phyloP scores from a whole-genome alignment of 2,113 vertebrate species.

The Silurus glanis region DNA sequence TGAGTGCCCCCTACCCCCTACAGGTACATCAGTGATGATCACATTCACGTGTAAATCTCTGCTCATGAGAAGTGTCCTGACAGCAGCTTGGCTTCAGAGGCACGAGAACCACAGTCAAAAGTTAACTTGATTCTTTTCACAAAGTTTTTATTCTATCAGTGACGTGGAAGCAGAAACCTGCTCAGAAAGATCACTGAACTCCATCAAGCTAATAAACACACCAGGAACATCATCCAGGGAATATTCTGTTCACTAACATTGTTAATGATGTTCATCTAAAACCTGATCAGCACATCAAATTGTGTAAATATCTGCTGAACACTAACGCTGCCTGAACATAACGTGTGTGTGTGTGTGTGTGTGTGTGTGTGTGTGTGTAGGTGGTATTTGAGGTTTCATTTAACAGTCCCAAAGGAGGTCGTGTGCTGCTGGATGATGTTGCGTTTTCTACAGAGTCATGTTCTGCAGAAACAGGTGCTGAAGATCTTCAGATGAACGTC shows the following conservation, averaged over 20 bases:
- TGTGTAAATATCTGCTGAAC: too few species aligned
- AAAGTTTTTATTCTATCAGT: too few species aligned
- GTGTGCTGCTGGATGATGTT: slow-evolving; percentile 88
- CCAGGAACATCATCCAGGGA: too few species aligned
- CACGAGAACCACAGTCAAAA: neutral
- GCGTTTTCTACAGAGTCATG: slow-evolving; percentile 88
- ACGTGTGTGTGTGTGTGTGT: neutral
- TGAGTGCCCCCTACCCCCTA: slow-evolving; percentile 81
- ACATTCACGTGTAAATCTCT: neutral
- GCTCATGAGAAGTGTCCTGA: neutral
- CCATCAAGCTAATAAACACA: too few species aligned
- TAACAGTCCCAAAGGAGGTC: slow-evolving; percentile 85
- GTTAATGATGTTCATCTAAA: too few species aligned
- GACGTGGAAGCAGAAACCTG: too few species aligned
- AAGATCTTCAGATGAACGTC: neutral
- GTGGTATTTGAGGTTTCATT: slow-evolving; percentile 94
- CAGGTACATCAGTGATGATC: slow-evolving; percentile 71
- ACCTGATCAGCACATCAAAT: too few species aligned
- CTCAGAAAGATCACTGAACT: too few species aligned
- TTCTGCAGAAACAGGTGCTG: slow-evolving; percentile 79
- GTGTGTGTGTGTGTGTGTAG: slow-evolving; percentile 64
- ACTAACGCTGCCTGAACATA: too few species aligned
- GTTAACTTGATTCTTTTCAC: too few species aligned
- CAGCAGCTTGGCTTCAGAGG: neutral
- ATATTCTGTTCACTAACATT: too few species aligned